phyloP scores from a whole-genome alignment of 2,888 invertebrate genomes.

The Aspidiotus rigidus region DNA sequence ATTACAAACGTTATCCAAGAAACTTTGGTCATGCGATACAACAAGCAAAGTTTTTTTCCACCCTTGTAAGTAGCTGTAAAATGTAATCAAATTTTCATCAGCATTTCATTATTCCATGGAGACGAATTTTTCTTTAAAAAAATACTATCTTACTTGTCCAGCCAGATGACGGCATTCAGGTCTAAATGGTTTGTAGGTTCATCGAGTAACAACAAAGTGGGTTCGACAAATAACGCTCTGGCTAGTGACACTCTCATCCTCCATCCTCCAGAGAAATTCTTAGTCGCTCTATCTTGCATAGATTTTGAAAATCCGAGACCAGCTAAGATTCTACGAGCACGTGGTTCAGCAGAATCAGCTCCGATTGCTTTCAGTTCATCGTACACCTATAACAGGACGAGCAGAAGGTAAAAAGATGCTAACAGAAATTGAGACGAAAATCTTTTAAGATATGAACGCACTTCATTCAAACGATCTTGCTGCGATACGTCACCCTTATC shows the following conservation, averaged over 20 bases:
- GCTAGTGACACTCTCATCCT: constrained; percentile 60
- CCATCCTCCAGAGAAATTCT: constrained; percentile 60
- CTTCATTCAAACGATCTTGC: constrained; percentile 73
- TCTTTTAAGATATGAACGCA: constrained; percentile 38
- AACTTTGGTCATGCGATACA: constrained; percentile 99
- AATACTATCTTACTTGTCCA: constrained; percentile 83
- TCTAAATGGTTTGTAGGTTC: constrained; percentile 57
- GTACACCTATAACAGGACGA: constrained; percentile 56
- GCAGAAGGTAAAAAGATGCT: too few species aligned
- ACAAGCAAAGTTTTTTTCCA: constrained; percentile 99
- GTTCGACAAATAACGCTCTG: constrained; percentile 57
- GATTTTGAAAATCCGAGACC: constrained; percentile 81
- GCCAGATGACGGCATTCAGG: constrained; percentile 98
- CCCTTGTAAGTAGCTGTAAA: constrained; percentile 75
- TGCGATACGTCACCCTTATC: constrained; percentile 63
- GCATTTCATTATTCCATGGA: neutral
- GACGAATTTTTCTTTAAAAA: too few species aligned
- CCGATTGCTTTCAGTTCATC: constrained; percentile 91
- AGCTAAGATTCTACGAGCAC: constrained; percentile 89
- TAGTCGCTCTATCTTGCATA: constrained; percentile 67
- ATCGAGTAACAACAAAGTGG: constrained; percentile 55
- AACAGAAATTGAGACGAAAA: constrained; percentile 5
- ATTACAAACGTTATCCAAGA: constrained; percentile 98
- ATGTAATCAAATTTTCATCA: constrained; percentile 22
- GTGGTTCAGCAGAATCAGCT: constrained; percentile 94